Evolutionary conservation across 2,888 invertebrate species (phyloP).

Genomic region (Gymnoscelis rufifasciata): DNA sequence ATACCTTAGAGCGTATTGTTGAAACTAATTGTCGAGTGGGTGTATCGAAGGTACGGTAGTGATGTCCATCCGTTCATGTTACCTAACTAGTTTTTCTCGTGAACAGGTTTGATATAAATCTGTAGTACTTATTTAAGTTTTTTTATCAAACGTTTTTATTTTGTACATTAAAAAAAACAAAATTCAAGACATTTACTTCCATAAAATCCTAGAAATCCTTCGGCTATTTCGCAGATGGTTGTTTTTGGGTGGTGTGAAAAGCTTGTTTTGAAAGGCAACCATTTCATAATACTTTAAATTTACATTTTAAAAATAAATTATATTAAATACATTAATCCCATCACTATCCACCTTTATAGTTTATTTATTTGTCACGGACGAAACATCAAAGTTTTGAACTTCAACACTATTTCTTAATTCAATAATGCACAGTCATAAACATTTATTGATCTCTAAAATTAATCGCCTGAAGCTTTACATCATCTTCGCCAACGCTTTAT

Average conservation of each 20-base stretch:
- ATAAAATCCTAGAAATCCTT: too few species aligned
- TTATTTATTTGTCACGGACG: conserved; percentile 37
- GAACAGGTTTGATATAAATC: not conserved
- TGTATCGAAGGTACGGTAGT: conserved; percentile 20
- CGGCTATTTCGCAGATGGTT: too few species aligned
- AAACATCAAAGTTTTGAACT: conserved; percentile 33
- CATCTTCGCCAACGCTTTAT: conserved; percentile 38
- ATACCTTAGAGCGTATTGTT: conserved; percentile 20
- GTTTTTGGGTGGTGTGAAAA: too few species aligned
- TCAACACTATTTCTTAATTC: conserved; percentile 43
- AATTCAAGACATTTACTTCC: too few species aligned
- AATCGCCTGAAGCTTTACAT: conserved; percentile 43
- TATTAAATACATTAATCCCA: conserved; percentile 10
- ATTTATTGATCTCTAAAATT: conserved; percentile 55
- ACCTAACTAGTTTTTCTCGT: too few species aligned
- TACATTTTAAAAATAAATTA: too few species aligned
- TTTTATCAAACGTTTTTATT: too few species aligned
- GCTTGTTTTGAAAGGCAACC: too few species aligned
- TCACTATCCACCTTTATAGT: conserved; percentile 18
- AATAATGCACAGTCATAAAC: conserved; percentile 42
- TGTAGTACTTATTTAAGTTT: too few species aligned
- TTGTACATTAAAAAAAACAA: too few species aligned
- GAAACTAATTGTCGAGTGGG: conserved; percentile 25
- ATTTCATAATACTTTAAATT: too few species aligned
- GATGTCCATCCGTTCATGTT: conserved; percentile 6